Conservation (phyloP, 2,113 vertebrate species). For the Proteles cristata region DNA sequence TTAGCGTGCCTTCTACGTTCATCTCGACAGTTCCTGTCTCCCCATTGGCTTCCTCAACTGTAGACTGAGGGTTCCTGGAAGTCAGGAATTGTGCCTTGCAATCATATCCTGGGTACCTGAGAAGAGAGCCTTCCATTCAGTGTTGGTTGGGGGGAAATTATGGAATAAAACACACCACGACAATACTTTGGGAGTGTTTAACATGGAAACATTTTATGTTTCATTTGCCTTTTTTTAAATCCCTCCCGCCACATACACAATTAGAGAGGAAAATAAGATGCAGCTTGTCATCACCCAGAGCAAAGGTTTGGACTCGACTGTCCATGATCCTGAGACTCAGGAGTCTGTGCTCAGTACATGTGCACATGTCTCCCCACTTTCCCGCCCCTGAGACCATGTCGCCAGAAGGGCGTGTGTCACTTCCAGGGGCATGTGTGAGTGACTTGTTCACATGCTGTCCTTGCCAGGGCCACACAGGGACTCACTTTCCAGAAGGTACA, state of each 20-base stretch:
- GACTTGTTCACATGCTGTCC: not conserved
- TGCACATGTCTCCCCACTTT: not conserved
- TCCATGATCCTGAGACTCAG: not conserved
- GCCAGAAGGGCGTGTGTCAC: not conserved
- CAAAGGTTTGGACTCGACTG: not conserved
- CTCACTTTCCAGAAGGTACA: not conserved
- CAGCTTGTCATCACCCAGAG: not conserved
- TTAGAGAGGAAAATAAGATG: not conserved
- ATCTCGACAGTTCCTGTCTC: not conserved
- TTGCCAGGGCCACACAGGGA: not conserved
- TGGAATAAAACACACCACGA: not conserved
- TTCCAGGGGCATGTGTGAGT: not conserved
- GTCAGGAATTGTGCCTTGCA: not conserved
- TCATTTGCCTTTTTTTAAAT: not conserved
- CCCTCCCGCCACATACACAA: not conserved
- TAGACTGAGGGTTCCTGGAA: not conserved
- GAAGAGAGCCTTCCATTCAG: not conserved
- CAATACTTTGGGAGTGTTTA: not conserved
- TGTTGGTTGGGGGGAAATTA: accelerated
- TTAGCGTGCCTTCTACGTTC: accelerated
- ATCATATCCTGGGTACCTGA: not conserved
- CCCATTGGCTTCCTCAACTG: not conserved
- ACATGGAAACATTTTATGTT: not conserved
- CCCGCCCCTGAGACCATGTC: no score
- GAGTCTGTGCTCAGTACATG: no score